Evolutionary conservation across 2,888 invertebrate genomes (phyloP).

Genomic region (Aricia artaxerxes): DNA sequence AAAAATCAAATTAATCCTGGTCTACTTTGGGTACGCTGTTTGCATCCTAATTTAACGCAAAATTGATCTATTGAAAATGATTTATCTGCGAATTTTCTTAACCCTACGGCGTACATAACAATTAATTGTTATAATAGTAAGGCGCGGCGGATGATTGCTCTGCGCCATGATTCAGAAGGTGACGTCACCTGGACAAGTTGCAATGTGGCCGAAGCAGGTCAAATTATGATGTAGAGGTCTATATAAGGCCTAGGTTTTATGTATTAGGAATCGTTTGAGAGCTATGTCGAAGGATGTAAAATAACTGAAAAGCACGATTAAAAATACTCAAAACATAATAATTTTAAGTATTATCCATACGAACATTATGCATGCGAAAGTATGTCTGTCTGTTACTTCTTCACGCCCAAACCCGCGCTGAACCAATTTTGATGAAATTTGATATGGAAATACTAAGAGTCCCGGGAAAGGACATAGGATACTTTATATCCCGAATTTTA

Average conservation of each 20-base stretch:
- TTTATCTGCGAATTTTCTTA: constrained; percentile 47
- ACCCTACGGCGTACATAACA: constrained; percentile 60
- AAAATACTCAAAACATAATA: too few species aligned
- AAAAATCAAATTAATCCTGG: too few species aligned
- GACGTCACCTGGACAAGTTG: constrained; percentile 37
- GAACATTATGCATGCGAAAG: too few species aligned
- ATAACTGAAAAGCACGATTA: not conserved
- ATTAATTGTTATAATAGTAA: constrained; percentile 71
- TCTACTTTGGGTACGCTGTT: too few species aligned
- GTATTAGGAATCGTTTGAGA: not conserved
- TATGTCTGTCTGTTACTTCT: too few species aligned
- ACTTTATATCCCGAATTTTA: too few species aligned
- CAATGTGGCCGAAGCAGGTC: not conserved
- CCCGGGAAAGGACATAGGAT: too few species aligned
- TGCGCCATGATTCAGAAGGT: constrained; percentile 54
- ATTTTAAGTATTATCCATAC: too few species aligned
- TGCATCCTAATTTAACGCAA: too few species aligned
- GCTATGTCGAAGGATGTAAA: not conserved
- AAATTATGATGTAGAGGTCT: not conserved
- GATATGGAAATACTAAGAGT: too few species aligned
- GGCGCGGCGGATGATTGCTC: constrained; percentile 66
- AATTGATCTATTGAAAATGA: constrained; percentile 28
- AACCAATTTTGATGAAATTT: too few species aligned
- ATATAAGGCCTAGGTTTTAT: not conserved
- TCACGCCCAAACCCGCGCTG: too few species aligned